These are phyloP conservation scores for Lepidocolaptes lacrymiger DNA, from an alignment of 2,797 vertebrate species.

Conservation along the genomic window DNA sequence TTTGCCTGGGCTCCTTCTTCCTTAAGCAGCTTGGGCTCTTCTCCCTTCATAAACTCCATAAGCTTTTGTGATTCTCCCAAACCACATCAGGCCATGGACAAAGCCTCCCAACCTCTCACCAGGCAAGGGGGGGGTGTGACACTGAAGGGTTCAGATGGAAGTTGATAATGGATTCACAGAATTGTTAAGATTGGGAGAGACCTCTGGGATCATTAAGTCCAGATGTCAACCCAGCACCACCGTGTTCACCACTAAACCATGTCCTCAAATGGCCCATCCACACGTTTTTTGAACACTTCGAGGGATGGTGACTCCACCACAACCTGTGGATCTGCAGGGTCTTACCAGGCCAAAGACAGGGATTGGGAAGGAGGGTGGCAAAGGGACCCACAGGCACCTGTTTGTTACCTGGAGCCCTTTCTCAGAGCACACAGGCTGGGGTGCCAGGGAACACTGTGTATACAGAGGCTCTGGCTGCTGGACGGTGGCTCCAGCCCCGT, in stretches of 20 bases:
- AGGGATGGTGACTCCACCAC: background rate
- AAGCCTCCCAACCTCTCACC: background rate
- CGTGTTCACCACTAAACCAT: background rate
- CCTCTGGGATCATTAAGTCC: background rate
- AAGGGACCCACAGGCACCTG: background rate
- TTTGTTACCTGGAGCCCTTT: background rate
- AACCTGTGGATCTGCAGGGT: background rate
- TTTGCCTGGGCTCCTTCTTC: background rate
- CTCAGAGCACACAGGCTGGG: background rate
- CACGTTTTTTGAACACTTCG: background rate
- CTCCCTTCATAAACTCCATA: background rate
- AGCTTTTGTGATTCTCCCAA: background rate
- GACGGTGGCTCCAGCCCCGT: background rate
- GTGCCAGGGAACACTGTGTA: background rate
- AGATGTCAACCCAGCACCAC: background rate
- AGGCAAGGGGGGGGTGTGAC: background rate
- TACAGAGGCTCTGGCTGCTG: background rate
- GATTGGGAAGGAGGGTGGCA: background rate
- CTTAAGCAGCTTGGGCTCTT: background rate
- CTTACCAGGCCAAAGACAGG: background rate
- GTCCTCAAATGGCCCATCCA: background rate
- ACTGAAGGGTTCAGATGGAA: background rate
- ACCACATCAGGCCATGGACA: background rate
- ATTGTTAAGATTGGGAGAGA: background rate
- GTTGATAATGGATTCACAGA: accelerated